These are phyloP conservation scores for Stegodyphus dumicola DNA, from an alignment of 1,140 invertebrate species.

Conservation along the genomic window DNA sequence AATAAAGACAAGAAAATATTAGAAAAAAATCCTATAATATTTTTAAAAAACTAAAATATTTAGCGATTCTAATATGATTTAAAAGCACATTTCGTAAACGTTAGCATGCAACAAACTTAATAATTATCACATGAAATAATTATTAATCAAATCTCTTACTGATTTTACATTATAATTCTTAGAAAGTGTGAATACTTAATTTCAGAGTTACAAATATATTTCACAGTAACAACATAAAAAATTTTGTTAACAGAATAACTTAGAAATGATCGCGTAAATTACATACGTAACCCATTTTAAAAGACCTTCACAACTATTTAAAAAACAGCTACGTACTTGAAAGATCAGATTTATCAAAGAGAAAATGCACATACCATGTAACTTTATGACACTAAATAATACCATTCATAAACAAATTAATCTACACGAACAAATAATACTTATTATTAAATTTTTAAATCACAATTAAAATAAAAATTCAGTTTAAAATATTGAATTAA, in stretches of 20 bases:
- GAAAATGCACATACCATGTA: background rate
- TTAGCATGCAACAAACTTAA: too few relatives aligned
- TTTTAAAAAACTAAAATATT: too few relatives aligned
- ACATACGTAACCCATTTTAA: too few relatives aligned
- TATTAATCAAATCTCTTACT: background rate
- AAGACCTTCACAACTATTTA: too few relatives aligned
- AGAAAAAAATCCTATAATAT: background rate
- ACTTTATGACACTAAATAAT: background rate
- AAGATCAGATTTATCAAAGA: background rate
- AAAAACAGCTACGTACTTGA: too few relatives aligned
- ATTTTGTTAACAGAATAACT: too few relatives aligned
- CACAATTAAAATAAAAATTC: background rate
- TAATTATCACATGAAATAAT: background rate
- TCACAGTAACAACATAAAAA: too few relatives aligned
- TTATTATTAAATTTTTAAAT: background rate
- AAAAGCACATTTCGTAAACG: background rate
- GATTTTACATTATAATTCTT: too few relatives aligned
- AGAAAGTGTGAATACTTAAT: background rate
- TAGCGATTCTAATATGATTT: background rate
- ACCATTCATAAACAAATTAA: background rate
- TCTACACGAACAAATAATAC: background rate
- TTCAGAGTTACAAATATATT: too few relatives aligned
- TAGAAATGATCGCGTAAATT: too few relatives aligned
- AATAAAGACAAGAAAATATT: background rate
- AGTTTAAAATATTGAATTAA: background rate